phyloP scores from a whole-genome alignment of 2,888 invertebrate species.

The Boloria selene region DNA sequence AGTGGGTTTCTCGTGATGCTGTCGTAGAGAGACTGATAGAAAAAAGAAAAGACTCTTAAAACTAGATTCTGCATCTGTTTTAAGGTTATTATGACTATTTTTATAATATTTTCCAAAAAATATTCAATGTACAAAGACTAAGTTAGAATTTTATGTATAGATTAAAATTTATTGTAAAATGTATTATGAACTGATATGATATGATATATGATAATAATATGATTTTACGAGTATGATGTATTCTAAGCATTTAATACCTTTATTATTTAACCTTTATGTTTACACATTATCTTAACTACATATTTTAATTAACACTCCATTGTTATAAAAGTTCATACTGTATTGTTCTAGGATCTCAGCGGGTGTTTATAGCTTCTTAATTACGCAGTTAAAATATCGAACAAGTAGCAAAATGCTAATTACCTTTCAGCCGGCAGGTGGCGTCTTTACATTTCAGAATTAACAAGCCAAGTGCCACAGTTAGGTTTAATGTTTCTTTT shows the following conservation, averaged over 20 bases:
- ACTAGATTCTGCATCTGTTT: too few species aligned
- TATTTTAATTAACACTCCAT: constrained; percentile 2
- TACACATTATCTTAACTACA: not conserved
- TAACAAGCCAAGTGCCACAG: constrained; percentile 18
- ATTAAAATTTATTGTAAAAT: too few species aligned
- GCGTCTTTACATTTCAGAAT: constrained; percentile 26
- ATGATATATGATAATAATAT: too few species aligned
- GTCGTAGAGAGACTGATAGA: too few species aligned
- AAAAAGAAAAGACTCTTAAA: too few species aligned
- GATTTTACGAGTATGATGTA: too few species aligned
- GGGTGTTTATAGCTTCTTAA: constrained; percentile 25
- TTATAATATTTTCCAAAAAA: too few species aligned
- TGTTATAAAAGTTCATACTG: constrained; percentile 3
- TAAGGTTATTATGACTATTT: too few species aligned
- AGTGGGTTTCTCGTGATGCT: too few species aligned
- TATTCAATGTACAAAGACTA: too few species aligned
- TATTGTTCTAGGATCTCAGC: constrained; percentile 10
- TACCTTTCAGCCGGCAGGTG: constrained; percentile 31
- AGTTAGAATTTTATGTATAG: too few species aligned
- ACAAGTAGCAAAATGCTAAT: constrained; percentile 37
- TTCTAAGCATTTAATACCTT: not conserved
- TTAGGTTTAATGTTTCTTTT: constrained; percentile 22
- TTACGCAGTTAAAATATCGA: constrained; percentile 26
- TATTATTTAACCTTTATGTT: not conserved
- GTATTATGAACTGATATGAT: too few species aligned